Evolutionary conservation across 2,888 invertebrate species (phyloP).

Genomic region (Orchestes rusci): DNA sequence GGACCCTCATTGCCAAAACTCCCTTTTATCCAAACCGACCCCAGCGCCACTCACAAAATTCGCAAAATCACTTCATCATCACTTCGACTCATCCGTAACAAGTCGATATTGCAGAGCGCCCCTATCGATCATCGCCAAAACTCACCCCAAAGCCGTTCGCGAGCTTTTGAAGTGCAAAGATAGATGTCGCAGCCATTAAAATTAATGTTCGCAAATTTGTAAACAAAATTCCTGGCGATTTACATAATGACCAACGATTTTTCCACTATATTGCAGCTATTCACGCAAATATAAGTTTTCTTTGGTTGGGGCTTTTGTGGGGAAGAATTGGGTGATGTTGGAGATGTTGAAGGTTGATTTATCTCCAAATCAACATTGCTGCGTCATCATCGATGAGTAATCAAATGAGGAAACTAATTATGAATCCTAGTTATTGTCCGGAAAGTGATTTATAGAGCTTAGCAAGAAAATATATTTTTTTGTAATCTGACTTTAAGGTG

Average conservation of each 20-base stretch:
- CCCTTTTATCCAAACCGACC: too few relatives aligned
- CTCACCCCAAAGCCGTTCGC: slow-evolving; percentile 16
- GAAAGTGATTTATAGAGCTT: too few relatives aligned
- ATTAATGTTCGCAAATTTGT: slow-evolving; percentile 34
- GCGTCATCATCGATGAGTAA: slow-evolving; percentile 14
- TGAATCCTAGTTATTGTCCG: too few relatives aligned
- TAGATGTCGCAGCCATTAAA: slow-evolving; percentile 36
- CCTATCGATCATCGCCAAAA: slow-evolving; percentile 20
- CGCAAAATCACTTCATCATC: slow-evolving; percentile 21
- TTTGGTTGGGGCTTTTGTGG: too few relatives aligned
- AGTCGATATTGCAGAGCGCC: slow-evolving; percentile 23
- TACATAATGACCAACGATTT: slow-evolving; percentile 35
- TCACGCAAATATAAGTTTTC: slow-evolving; percentile 26
- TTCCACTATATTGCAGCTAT: slow-evolving; percentile 30
- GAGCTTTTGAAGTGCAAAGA: slow-evolving; percentile 24
- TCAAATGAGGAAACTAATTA: neutral
- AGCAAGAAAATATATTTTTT: too few relatives aligned
- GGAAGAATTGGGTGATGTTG: too few relatives aligned
- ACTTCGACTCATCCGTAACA: slow-evolving; percentile 2
- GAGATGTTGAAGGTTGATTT: too few relatives aligned
- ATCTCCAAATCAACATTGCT: too few relatives aligned
- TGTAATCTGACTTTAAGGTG: too few relatives aligned
- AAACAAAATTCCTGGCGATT: slow-evolving; percentile 35
- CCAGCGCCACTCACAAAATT: slow-evolving; percentile 18
- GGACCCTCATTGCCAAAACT: too few relatives aligned